Evolutionary conservation across 2,113 vertebrate genomes (phyloP).

Genomic region (Cavia porcellus): DNA sequence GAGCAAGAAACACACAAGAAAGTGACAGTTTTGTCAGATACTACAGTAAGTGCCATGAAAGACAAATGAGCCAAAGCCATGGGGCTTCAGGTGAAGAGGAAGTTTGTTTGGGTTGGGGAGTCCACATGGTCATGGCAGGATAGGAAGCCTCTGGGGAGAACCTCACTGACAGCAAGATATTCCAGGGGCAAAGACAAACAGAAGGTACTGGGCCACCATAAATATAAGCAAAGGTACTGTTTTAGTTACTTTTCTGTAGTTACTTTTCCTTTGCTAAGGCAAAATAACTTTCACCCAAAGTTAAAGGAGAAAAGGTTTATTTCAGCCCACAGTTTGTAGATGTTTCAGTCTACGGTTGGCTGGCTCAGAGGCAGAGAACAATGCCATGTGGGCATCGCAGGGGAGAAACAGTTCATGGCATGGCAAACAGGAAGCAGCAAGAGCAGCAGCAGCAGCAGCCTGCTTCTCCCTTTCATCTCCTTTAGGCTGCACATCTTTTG

Average conservation of each 20-base stretch:
- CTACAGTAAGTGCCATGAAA: accelerated
- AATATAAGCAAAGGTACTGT: not conserved
- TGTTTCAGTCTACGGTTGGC: not conserved
- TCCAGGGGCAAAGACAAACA: not conserved
- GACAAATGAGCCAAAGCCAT: not conserved
- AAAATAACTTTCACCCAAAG: not conserved
- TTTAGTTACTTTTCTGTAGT: not conserved
- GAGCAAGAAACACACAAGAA: not conserved
- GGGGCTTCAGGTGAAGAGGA: not conserved
- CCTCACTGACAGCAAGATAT: not conserved
- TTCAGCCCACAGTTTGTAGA: not conserved
- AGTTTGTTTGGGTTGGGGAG: not conserved
- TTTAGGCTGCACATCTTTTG: not conserved
- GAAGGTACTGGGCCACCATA: accelerated
- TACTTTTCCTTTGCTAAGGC: not conserved
- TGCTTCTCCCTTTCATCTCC: not conserved
- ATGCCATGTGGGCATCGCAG: not conserved
- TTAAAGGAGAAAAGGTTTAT: not conserved
- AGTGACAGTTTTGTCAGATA: not conserved
- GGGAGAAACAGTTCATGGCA: not conserved
- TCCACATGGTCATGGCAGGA: not conserved
- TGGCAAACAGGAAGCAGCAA: not conserved
- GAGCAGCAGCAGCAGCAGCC: not conserved
- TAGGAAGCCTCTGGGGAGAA: not conserved
- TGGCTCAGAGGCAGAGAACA: not conserved